Evolutionary conservation across 2,888 invertebrate genomes (phyloP).

Genomic region (Mimas tiliae): DNA sequence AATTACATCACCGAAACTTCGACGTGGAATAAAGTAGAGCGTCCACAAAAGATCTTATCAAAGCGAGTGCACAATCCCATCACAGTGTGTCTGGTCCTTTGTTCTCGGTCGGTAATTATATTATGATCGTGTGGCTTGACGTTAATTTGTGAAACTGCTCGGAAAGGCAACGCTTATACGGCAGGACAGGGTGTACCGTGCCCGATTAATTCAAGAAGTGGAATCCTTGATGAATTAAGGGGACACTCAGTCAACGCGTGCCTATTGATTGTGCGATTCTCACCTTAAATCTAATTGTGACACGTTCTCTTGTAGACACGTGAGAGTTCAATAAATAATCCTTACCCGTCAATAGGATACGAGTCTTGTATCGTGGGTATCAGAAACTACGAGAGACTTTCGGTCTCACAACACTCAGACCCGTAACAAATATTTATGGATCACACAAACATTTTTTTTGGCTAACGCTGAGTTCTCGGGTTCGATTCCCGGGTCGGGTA

Average conservation of each 20-base stretch:
- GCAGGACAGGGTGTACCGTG: constrained; percentile 57
- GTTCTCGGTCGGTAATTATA: constrained; percentile 56
- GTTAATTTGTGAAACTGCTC: constrained; percentile 78
- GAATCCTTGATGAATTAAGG: constrained; percentile 70
- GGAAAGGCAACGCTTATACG: constrained; percentile 71
- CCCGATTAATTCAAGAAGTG: constrained; percentile 77
- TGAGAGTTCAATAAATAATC: no score
- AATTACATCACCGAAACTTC: constrained; percentile 28
- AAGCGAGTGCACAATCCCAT: constrained; percentile 44
- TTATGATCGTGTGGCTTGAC: constrained; percentile 65
- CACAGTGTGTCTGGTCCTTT: constrained; percentile 41
- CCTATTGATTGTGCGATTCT: constrained; percentile 62
- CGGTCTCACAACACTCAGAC: no score
- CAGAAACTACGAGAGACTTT: no score
- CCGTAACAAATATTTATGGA: no score
- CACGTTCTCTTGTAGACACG: not conserved
- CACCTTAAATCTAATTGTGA: constrained; percentile 34
- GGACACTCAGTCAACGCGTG: constrained; percentile 56
- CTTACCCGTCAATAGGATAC: no score
- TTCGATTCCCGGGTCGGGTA: no score
- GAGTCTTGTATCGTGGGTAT: no score
- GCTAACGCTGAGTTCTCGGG: no score
- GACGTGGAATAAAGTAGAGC: constrained; percentile 32
- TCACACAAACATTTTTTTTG: no score
- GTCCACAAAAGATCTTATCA: constrained; percentile 44